These are phyloP conservation scores for Limonius californicus DNA, from an alignment of 1,140 invertebrate genomes.

Conservation along the genomic window DNA sequence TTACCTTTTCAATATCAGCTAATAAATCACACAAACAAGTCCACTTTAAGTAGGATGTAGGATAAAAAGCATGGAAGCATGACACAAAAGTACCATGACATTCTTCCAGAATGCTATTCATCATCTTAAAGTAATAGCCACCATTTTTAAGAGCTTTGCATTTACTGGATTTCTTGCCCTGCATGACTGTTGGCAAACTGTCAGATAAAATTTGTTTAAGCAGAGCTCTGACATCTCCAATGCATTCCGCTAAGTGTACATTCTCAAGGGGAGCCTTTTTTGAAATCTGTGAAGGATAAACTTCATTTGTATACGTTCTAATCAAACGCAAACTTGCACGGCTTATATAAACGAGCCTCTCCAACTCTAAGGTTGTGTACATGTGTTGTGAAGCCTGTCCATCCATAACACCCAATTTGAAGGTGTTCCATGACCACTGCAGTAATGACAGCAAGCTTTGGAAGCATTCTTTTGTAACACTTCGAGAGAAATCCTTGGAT, in stretches of 20 bases:
- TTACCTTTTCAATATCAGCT: slow-evolving; percentile 72
- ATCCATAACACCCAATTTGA: slow-evolving; percentile 61
- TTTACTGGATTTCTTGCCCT: slow-evolving; percentile 35
- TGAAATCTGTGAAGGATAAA: slow-evolving; percentile 69
- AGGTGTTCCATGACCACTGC: slow-evolving; percentile 77
- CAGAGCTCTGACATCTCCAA: slow-evolving; percentile 79
- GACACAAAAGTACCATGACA: slow-evolving; percentile 86
- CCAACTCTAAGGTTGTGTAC: slow-evolving; percentile 64
- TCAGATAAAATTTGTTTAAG: slow-evolving; percentile 82
- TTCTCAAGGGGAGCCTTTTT: slow-evolving; percentile 66
- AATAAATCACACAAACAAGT: slow-evolving; percentile 84
- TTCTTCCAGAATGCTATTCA: slow-evolving; percentile 75
- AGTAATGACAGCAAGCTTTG: slow-evolving; percentile 76
- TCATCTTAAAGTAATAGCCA: slow-evolving; percentile 50
- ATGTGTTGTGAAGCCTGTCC: slow-evolving; percentile 46
- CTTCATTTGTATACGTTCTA: slow-evolving; percentile 81
- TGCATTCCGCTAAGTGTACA: slow-evolving; percentile 74
- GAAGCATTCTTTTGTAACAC: slow-evolving; percentile 79
- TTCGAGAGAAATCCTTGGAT: slow-evolving; percentile 70
- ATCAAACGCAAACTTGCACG: slow-evolving; percentile 77
- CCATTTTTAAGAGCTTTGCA: slow-evolving; percentile 29
- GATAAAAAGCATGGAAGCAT: slow-evolving; percentile 95
- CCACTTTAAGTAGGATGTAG: slow-evolving; percentile 90
- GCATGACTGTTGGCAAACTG: slow-evolving; percentile 51
- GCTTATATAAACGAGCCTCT: slow-evolving; percentile 84